Percentiles rank a stretch among this genome's conserved stretches.
phyloP scores from a whole-genome alignment of 1,140 invertebrate species.

The Caenorhabditis briggsae region DNA sequence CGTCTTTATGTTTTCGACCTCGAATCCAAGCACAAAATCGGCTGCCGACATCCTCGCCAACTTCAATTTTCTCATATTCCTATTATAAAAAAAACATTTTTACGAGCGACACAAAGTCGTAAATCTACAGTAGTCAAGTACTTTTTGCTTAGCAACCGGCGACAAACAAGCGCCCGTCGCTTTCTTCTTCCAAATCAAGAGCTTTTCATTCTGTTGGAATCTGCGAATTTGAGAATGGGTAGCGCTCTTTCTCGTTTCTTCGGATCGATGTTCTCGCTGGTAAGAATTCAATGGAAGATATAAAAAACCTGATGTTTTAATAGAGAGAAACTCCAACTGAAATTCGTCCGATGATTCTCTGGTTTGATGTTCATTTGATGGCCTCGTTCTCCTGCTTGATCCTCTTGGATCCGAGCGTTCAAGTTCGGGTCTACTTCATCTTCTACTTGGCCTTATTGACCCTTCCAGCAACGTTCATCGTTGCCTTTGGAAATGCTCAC shows the following conservation, averaged over 20 bases:
- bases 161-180: background rate
- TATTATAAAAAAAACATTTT: background rate
- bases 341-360: background rate
- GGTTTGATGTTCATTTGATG: background rate
- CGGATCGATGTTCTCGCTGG: background rate
- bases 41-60: background rate
- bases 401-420: background rate
- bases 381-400: background rate
- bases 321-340: background rate
- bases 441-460: background rate
- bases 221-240: background rate
- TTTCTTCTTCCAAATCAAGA: background rate
- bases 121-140: slow-evolving; percentile 7
- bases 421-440: background rate
- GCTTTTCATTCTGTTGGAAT: background rate
- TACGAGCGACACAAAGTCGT: background rate
- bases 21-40: background rate
- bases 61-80: background rate
- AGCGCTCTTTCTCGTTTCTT: background rate
- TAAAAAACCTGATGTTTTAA: background rate
- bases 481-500: background rate
- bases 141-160: slow-evolving; percentile 1
- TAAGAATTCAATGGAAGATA: background rate
- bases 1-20: background rate
- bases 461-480: background rate